These are phyloP conservation scores for Aricia artaxerxes DNA, from an alignment of 2,888 invertebrate species.

Conservation along the genomic window DNA sequence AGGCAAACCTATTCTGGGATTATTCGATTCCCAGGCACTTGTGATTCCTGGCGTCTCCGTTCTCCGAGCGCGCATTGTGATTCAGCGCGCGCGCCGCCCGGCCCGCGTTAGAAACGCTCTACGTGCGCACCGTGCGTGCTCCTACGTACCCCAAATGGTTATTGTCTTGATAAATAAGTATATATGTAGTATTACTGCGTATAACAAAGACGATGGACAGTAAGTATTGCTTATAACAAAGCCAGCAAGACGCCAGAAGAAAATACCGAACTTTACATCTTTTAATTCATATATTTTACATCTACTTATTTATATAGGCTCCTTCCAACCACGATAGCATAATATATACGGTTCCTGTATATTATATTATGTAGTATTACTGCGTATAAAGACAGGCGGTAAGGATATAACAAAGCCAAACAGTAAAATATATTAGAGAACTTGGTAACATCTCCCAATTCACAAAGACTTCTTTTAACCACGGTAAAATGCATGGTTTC, in stretches of 20 bases:
- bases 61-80: conserved; percentile 58
- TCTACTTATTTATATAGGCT: no score
- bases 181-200: neutral
- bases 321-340: no score
- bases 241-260: neutral
- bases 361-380: no score
- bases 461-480: no score
- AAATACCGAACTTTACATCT: no score
- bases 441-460: no score
- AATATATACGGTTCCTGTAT: no score
- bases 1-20: conserved; percentile 25
- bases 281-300: no score
- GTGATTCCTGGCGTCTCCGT: conserved; percentile 50
- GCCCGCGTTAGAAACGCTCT: conserved; percentile 42
- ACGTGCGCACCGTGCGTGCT: conserved; percentile 43
- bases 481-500: no score
- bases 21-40: conserved; percentile 46
- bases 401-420: no score
- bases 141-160: conserved; percentile 18
- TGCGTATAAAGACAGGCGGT: no score
- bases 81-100: conserved; percentile 51
- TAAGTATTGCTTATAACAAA: neutral
- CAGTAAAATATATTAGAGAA: no score
- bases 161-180: neutral
- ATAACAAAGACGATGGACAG: neutral